Base-by-base conservation (phyloP, 1,140 invertebrate genomes). In the Dinoponera quadriceps region DNA sequence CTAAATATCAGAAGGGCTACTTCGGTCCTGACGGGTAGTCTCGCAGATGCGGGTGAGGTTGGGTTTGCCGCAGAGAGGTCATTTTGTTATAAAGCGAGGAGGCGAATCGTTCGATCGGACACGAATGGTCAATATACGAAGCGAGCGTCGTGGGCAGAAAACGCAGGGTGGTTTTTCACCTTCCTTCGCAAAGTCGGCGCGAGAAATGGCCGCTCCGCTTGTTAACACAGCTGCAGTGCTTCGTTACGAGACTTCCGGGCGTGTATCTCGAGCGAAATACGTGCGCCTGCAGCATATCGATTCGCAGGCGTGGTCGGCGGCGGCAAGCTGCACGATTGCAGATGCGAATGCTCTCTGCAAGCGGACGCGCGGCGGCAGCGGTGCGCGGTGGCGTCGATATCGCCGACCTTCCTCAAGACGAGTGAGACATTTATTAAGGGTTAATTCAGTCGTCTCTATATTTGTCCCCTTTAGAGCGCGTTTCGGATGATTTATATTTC, bases 251-350 rank as follows among this genome's bases (percentile, higher is more conserved):
- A 49, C 54, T 63, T 63, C 49, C 62, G 60, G 38, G 33, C 66
- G 54, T 60, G 65, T 54, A 71, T 80, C 66, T 71, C 54, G 65
- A 7, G 27, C 22, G 63, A 78, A 49, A 57, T 68, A 33, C 62
- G 20, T 2, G 74, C 48, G 75, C 14, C 22, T 69, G n/a, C 69
- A 27, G 65, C 25, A 20, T 81, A 85, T 85, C 54, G 83, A 82
- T 85, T 69, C 20, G 51, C 68, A 63, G 69, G 69, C 62, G 62
- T 69, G 69, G 78, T 54, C 48, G 44, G 11, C 33, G 55, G 33
- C 7, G 33, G 33, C 20, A 33, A 38, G 44, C 68, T 20, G 54
- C 29, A 20, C 44, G 57, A 73, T 29, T 62, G 57, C 72, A 77
- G 73, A 77, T 65, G 48, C 60, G 55, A 74, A 49, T 48, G 72